These are phyloP conservation scores for Conger conger DNA, from an alignment of 2,113 vertebrate species.

Conservation along the genomic window DNA sequence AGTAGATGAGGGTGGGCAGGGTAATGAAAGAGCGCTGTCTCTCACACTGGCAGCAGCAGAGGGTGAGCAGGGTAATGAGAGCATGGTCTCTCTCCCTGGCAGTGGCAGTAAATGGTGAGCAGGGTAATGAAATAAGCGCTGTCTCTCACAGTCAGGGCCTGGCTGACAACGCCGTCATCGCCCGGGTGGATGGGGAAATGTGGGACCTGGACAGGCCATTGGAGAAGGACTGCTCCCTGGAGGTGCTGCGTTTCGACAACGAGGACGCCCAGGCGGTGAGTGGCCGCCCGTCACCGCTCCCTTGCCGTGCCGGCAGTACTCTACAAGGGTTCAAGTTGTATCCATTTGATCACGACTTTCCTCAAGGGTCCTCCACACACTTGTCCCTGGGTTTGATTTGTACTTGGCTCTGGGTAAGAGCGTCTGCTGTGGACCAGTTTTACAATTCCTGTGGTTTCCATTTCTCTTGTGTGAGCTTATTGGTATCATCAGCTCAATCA, in stretches of 20 bases:
- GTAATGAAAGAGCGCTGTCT: no score
- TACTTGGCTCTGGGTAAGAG: no score
- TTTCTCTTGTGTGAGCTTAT: no score
- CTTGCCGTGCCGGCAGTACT: no score
- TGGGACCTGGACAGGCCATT: conserved; percentile 95
- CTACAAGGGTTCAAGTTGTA: no score
- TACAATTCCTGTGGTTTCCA: neutral
- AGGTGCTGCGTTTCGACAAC: conserved; percentile 90
- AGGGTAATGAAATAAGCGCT: neutral
- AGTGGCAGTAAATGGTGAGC: neutral
- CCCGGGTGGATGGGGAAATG: conserved; percentile 84
- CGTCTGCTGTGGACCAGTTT: neutral
- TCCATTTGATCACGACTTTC: no score
- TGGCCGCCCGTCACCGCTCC: conserved; percentile 26
- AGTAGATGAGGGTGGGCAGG: no score
- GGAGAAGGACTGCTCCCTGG: conserved; percentile 83
- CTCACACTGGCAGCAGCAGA: no score
- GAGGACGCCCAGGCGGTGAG: conserved; percentile 93
- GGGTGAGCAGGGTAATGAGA: no score
- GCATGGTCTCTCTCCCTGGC: neutral
- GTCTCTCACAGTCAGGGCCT: conserved; percentile 80
- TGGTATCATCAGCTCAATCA: neutral
- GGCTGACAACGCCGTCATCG: conserved; percentile 87
- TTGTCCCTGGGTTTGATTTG: no score
- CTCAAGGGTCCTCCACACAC: no score